Conservation (phyloP, 2,797 vertebrate genomes). For the Bucorvus abyssinicus region DNA sequence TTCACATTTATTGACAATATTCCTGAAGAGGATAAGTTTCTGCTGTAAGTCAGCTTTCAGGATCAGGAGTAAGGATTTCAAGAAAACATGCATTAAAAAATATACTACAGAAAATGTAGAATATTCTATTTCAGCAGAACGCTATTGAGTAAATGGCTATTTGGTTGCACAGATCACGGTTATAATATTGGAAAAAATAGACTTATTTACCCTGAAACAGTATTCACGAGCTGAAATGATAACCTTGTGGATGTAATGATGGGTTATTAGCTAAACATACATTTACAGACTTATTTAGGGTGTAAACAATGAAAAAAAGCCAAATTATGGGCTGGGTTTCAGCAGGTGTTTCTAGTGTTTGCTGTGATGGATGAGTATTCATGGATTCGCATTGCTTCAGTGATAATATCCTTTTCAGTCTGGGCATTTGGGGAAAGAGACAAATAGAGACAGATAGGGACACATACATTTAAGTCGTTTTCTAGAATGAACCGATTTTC, state of each 20-base stretch:
- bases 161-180: neutral
- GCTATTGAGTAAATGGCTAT: neutral
- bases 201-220: neutral
- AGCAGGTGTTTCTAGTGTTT: neutral
- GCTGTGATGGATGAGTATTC: neutral
- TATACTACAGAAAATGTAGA: neutral
- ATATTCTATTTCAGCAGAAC: neutral
- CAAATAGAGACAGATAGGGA: neutral
- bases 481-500: neutral
- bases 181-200: neutral
- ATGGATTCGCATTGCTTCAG: neutral
- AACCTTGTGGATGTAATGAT: neutral
- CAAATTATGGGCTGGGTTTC: neutral
- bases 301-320: neutral
- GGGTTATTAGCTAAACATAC: neutral
- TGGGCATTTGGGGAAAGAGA: neutral
- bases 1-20: conserved; percentile 32
- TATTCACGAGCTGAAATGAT: neutral
- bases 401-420: neutral
- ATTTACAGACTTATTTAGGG: conserved; percentile 19
- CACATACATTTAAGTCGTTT: neutral
- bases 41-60: neutral
- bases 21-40: neutral
- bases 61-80: neutral
- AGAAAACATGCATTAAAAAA: neutral